These are phyloP conservation scores for Nibea coibor DNA, from an alignment of 2,113 vertebrate species.

Conservation along the genomic window DNA sequence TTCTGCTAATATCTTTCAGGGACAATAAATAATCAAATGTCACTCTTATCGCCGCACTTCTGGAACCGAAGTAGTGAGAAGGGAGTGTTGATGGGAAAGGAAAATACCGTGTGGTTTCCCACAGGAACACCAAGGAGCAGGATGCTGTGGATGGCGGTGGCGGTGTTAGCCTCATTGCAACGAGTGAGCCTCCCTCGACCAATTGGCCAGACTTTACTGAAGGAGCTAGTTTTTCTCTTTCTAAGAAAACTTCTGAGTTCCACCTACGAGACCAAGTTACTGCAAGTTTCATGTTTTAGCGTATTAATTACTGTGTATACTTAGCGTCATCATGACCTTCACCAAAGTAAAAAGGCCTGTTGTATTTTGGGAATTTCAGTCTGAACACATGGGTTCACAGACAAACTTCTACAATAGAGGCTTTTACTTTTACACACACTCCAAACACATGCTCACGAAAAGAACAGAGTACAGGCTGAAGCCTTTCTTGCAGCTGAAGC, in stretches of 20 bases:
- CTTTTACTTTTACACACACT: neutral
- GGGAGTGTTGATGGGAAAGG: neutral
- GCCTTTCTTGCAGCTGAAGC: neutral
- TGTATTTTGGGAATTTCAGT: neutral
- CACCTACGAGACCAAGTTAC: neutral
- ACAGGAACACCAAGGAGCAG: constrained; percentile 36
- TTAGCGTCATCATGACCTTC: constrained; percentile 1
- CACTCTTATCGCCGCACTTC: constrained; percentile 43
- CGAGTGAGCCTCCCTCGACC: neutral
- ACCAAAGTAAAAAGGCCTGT: neutral
- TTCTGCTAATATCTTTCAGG: constrained; percentile 61
- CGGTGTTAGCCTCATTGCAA: neutral
- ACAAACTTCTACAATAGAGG: neutral
- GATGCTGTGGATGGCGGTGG: neutral
- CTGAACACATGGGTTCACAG: neutral
- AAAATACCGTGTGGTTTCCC: constrained; percentile 53
- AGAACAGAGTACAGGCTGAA: constrained; percentile 10
- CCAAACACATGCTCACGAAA: neutral
- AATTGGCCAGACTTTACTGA: neutral
- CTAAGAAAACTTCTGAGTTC: neutral
- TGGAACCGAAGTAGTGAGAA: constrained; percentile 17
- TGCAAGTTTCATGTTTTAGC: neutral
- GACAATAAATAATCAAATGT: constrained; percentile 76
- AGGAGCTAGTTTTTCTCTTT: neutral
- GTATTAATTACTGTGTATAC: neutral